phyloP scores from a whole-genome alignment of 2,113 vertebrate genomes.

The Chrysemys picta region DNA sequence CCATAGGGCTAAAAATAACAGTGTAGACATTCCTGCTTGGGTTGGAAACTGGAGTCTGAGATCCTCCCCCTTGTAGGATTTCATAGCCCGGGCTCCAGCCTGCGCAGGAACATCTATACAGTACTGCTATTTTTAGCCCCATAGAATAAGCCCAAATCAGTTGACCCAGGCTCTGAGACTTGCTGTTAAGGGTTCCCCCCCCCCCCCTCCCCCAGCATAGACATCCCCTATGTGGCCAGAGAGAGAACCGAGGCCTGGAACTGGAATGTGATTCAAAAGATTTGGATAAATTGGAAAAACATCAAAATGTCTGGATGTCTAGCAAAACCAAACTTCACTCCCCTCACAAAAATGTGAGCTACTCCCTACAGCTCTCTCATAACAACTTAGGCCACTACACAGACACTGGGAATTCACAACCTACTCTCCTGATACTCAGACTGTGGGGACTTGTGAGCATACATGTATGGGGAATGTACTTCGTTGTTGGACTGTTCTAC shows the following conservation, averaged over 20 bases:
- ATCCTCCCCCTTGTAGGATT: no score
- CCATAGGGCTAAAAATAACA: neutral
- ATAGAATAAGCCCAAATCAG: neutral
- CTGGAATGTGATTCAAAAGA: neutral
- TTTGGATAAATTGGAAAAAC: neutral
- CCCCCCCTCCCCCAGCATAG: neutral
- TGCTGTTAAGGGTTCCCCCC: neutral
- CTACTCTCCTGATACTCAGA: neutral
- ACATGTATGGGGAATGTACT: neutral
- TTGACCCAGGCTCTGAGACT: neutral
- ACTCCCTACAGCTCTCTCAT: neutral
- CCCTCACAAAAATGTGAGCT: neutral
- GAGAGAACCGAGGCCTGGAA: neutral
- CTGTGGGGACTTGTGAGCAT: neutral
- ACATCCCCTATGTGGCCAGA: neutral
- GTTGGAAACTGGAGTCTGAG: neutral
- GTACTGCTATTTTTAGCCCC: neutral
- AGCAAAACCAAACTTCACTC: neutral
- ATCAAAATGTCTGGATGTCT: neutral
- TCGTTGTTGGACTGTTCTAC: neutral
- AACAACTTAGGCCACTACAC: neutral
- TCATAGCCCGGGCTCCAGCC: neutral
- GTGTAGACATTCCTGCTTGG: neutral
- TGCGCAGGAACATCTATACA: neutral
- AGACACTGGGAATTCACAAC: neutral